Conservation (phyloP, 2,888 invertebrate genomes). For the Chaetogeoica ovagalla region DNA sequence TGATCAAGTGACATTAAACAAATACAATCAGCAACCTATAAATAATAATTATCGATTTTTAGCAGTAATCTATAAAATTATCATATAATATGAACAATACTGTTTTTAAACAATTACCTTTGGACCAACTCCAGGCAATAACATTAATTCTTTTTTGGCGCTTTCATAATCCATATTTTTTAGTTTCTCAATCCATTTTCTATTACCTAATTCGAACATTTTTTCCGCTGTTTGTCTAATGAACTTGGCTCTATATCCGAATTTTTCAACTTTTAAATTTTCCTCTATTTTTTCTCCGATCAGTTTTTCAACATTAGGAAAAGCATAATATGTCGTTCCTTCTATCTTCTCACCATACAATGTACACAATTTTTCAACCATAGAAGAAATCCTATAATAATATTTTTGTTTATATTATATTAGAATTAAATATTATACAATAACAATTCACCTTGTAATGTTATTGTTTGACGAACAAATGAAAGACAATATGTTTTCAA, state of each 20-base stretch:
- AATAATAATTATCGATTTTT: background rate
- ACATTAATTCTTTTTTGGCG: constrained; percentile 74
- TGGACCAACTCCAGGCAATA: constrained; percentile 86
- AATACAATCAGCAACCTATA: constrained; percentile 93
- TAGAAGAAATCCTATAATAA: constrained; percentile 71
- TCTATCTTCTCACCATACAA: constrained; percentile 80
- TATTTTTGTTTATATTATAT: background rate
- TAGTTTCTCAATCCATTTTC: constrained; percentile 73
- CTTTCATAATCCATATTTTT: constrained; percentile 71
- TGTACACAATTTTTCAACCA: constrained; percentile 86
- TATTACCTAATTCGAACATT: constrained; percentile 72
- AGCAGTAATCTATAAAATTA: too few species aligned
- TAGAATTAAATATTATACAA: background rate
- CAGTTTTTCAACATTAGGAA: constrained; percentile 75
- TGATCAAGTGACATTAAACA: constrained; percentile 94
- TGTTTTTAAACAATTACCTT: constrained; percentile 68
- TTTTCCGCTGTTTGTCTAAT: constrained; percentile 74
- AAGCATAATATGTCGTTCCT: constrained; percentile 71
- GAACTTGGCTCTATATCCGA: constrained; percentile 87
- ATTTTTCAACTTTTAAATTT: constrained; percentile 72
- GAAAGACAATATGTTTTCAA: constrained; percentile 92
- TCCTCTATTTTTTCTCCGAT: constrained; percentile 69
- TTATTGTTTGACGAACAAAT: constrained; percentile 98
- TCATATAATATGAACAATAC: too few species aligned
- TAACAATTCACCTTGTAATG: constrained; percentile 71